Conservation (phyloP, 37 sponge, comb jelly and placozoan genomes). For the Aphrocallistes beatrix region DNA sequence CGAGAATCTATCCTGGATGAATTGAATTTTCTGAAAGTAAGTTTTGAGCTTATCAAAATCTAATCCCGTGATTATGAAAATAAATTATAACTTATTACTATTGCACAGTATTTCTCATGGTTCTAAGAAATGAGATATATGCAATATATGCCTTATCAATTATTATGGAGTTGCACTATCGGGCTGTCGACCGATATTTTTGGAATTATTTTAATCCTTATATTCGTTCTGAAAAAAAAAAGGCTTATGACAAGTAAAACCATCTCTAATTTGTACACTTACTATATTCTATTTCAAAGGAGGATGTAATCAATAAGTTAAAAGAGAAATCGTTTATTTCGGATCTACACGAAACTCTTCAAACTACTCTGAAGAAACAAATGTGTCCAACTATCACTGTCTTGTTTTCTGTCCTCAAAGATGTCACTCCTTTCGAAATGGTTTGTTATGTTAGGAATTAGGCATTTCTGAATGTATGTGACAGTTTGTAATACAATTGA, state of each 20-base stretch:
- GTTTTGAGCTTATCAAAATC: background rate
- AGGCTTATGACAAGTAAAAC: no score
- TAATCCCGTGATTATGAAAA: background rate
- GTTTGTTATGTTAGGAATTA: background rate
- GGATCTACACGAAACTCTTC: background rate
- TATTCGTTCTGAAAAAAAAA: no score
- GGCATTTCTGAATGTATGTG: background rate
- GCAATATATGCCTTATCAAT: no score
- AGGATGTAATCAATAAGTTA: background rate
- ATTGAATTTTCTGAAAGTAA: background rate
- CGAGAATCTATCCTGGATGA: background rate
- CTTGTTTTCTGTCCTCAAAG: background rate
- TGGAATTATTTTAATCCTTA: no score
- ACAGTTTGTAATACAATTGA: background rate
- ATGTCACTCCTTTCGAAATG: background rate
- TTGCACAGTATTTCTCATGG: no score
- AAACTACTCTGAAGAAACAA: background rate
- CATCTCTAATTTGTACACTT: background rate
- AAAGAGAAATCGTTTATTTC: background rate
- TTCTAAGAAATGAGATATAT: no score
- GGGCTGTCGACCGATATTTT: no score
- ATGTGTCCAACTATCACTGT: background rate
- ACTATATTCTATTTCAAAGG: background rate
- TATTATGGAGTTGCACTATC: no score
- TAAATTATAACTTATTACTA: no score